Evolutionary conservation across 2,797 vertebrate species (phyloP).

Genomic region (Hippocampus kuda): DNA sequence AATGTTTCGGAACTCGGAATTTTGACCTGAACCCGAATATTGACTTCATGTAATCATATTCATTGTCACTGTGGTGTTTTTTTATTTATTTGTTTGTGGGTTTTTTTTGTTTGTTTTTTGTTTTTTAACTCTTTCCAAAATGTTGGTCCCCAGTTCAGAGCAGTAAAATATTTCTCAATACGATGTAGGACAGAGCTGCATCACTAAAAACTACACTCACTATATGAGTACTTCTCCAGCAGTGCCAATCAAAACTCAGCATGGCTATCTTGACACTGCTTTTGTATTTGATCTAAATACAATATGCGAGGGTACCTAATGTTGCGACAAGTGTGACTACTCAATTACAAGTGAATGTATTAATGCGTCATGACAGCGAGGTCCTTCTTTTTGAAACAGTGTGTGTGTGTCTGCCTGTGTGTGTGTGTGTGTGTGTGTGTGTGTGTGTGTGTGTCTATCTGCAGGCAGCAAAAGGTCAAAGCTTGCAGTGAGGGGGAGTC

Average conservation of each 20-base stretch:
- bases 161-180: background rate
- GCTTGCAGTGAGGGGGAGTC: constrained; percentile 8
- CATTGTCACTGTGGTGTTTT: too few species aligned
- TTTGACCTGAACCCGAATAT: too few species aligned
- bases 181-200: background rate
- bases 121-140: background rate
- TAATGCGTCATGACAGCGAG: constrained; percentile 32
- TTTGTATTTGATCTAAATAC: background rate
- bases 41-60: too few species aligned
- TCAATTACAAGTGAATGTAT: constrained; percentile 40
- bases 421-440: constrained; percentile 3
- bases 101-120: too few species aligned
- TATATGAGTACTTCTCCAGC: background rate
- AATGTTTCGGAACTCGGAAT: too few species aligned
- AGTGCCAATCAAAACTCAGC: background rate
- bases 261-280: background rate
- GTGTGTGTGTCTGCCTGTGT: background rate
- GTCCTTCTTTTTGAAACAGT: constrained; percentile 6
- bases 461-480: constrained; percentile 23
- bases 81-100: too few species aligned
- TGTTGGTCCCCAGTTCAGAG: background rate
- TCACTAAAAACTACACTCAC: background rate
- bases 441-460: background rate
- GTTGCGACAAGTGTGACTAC: background rate
- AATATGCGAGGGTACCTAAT: background rate